Evolutionary conservation across 2,888 invertebrate species (phyloP).

Genomic region (Nudaria mundana): DNA sequence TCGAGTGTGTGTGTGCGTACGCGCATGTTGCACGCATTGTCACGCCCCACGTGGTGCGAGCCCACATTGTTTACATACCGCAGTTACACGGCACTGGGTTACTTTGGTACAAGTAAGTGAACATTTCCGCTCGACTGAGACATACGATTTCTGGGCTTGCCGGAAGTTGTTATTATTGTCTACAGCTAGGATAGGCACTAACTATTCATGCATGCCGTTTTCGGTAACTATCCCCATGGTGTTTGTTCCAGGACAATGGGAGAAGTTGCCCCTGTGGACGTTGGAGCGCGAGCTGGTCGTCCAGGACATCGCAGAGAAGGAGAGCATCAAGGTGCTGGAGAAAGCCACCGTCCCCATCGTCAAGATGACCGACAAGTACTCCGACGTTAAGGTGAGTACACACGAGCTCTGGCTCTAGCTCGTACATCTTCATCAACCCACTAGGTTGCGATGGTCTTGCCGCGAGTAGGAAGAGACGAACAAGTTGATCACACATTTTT

Average conservation of each 20-base stretch:
- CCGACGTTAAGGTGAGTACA: slow-evolving; percentile 88
- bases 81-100: too few species aligned
- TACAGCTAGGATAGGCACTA: too few species aligned
- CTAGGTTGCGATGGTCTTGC: too few species aligned
- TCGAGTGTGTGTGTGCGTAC: background rate
- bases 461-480: too few species aligned
- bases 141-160: too few species aligned
- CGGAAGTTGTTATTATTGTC: too few species aligned
- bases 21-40: background rate
- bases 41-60: background rate
- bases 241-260: slow-evolving; percentile 87
- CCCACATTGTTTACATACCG: background rate
- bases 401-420: too few species aligned
- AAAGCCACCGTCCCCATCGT: slow-evolving; percentile 99
- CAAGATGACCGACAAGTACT: slow-evolving; percentile 92
- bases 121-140: too few species aligned
- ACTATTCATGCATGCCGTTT: too few species aligned
- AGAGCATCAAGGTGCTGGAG: slow-evolving; percentile 96
- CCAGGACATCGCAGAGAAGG: slow-evolving; percentile 93
- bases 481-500: too few species aligned
- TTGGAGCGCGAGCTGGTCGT: slow-evolving; percentile 94
- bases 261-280: slow-evolving; percentile 93
- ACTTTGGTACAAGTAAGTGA: too few species aligned
- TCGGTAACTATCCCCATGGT: background rate
- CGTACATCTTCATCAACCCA: too few species aligned